Evolutionary conservation across 2,113 vertebrate species (phyloP).

Genomic region (Trichechus manatus): DNA sequence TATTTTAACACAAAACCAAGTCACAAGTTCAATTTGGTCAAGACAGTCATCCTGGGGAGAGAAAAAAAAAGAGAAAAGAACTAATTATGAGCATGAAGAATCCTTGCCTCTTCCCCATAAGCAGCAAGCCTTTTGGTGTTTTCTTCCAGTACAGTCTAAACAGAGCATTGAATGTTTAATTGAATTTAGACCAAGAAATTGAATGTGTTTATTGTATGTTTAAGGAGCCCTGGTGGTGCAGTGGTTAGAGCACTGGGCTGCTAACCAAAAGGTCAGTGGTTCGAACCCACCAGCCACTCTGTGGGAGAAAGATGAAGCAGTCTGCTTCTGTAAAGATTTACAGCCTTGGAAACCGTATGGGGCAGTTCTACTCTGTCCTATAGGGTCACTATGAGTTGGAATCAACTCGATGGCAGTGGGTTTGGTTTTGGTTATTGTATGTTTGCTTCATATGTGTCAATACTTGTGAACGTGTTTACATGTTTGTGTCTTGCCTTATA

Average conservation of each 20-base stretch:
- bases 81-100: background rate
- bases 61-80: background rate
- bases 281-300: too few relatives aligned
- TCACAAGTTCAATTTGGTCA: background rate
- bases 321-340: too few relatives aligned
- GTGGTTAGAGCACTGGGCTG: too few relatives aligned
- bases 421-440: background rate
- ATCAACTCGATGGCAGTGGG: too few relatives aligned
- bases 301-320: too few relatives aligned
- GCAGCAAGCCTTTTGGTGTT: background rate
- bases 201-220: background rate
- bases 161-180: background rate
- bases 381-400: too few relatives aligned
- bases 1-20: constrained; percentile 23
- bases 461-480: background rate
- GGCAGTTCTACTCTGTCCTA: too few relatives aligned
- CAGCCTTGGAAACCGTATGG: too few relatives aligned
- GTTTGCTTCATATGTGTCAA: background rate
- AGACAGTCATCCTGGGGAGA: background rate
- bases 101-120: too few relatives aligned
- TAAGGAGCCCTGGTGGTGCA: background rate
- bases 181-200: background rate
- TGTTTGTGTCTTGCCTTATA: background rate
- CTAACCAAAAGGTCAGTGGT: too few relatives aligned
- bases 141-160: background rate